These are phyloP conservation scores for Oreochromis tanganicae DNA, from an alignment of 2,113 vertebrate genomes.

Conservation along the genomic window DNA sequence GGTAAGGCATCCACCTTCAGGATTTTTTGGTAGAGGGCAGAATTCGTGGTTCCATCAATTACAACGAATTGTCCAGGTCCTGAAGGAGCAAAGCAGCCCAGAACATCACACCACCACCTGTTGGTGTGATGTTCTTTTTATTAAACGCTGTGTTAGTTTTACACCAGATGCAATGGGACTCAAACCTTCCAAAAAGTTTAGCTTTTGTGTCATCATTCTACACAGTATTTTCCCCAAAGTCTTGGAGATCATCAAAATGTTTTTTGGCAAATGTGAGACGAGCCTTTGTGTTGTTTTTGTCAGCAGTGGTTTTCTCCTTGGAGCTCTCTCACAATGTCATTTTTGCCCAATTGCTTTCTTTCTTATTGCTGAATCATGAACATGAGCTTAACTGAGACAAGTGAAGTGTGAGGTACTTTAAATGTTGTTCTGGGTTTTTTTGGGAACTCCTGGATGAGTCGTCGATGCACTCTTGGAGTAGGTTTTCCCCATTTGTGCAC, in stretches of 20 bases:
- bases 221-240: neutral
- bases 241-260: neutral
- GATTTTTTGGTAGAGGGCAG: neutral
- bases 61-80: neutral
- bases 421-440: neutral
- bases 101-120: neutral
- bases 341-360: neutral
- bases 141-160: neutral
- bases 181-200: neutral
- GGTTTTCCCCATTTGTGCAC: too few relatives aligned
- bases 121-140: neutral
- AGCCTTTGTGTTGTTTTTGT: neutral
- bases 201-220: neutral
- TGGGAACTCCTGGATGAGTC: neutral
- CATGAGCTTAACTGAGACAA: neutral
- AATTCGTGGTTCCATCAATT: neutral
- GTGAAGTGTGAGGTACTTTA: neutral
- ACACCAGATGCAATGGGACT: neutral
- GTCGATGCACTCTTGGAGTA: accelerated
- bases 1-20: neutral
- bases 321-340: neutral
- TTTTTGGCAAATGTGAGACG: neutral
- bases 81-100: neutral
- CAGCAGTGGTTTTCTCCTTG: neutral
- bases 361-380: neutral